Percentiles rank a stretch among this genome's conserved stretches.
Evolutionary conservation across 2,888 invertebrate genomes (phyloP).

Genomic region (Bruchidius siliquastri): DNA sequence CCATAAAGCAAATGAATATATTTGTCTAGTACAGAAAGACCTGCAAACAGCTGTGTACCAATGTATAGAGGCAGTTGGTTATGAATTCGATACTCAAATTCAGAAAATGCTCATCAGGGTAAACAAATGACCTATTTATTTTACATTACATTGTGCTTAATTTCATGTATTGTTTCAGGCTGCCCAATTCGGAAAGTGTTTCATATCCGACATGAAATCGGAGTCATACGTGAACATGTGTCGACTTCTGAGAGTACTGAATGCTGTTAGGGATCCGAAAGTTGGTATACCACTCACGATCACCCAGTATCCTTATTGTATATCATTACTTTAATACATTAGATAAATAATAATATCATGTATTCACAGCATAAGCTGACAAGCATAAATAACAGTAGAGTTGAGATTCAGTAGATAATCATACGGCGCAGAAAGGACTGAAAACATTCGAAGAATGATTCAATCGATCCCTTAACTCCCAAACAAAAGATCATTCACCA

Average conservation of each 20-base stretch:
- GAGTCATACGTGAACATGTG: conserved; percentile 83
- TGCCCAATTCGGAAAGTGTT: conserved; percentile 93
- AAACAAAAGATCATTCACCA: too few species aligned
- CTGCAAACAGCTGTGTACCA: conserved; percentile 79
- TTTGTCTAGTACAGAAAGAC: conserved; percentile 77
- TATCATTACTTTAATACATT: too few species aligned
- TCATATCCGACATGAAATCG: conserved; percentile 69
- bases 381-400: too few species aligned
- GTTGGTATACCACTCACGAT: conserved; percentile 89
- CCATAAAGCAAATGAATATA: conserved; percentile 90
- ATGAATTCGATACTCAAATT: conserved; percentile 79
- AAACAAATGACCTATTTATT: conserved; percentile 21
- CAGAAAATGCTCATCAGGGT: conserved; percentile 87
- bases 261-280: conserved; percentile 77
- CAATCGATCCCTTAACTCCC: too few species aligned
- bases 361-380: too few species aligned
- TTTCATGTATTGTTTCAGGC: conserved; percentile 53
- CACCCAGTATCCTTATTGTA: too few species aligned
- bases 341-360: too few species aligned
- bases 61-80: conserved; percentile 89
- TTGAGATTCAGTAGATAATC: too few species aligned
- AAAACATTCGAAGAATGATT: too few species aligned
- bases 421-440: too few species aligned
- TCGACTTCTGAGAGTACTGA: conserved; percentile 80
- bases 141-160: background rate